Base-by-base conservation (phyloP, 2,888 invertebrate genomes). In the Drosophila kanekoi region DNA sequence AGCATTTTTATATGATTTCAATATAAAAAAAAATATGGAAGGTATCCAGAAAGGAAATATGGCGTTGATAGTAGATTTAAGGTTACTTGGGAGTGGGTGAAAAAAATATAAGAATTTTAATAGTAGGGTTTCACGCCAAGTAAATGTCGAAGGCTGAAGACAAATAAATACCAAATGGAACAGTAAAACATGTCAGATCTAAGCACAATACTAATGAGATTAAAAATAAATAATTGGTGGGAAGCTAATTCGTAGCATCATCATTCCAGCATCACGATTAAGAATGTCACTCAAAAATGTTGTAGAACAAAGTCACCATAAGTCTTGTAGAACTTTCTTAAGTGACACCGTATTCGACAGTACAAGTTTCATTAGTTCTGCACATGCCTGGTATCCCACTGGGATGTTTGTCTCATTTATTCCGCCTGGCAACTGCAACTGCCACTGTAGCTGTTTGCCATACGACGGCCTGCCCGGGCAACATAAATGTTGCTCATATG, bases 401-500 rank as follows among this genome's bases (percentile, higher is more conserved):
- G 63, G 40, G 51, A 10, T 47, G 45, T 53, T 70, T 65, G 62
- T 62, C 43, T 66, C 67, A 72, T 71, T 69, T 72, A 74, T 71
- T 66, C 63, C 62, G 72, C 61, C 44, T 60, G 59, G 59, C 37
- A 57, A 61, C 35, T 41, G 43, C 18, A 41, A 20, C 40, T 52
- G 58, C 41, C 52, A 66, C 54, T 66, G 64, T 59, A 49, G 56
- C 57, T 49, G 67, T 62, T 70, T 66, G 53, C 47, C 48, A 48
- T 47, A 14, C 45, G 45, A 14, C 38, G 33, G 10, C 32, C 33
- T 37, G 47, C 54, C 47, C 47, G 45, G 64, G 80, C 78, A 80
- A 72, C 81, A 77, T 83, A 79, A 74, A 77, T 83, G 82, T 72
- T 83, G 74, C 77, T 84, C 77, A 62, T 64, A 79, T 71, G 81